Base-by-base conservation (phyloP, 2,888 invertebrate genomes). In the Seira ritae region DNA sequence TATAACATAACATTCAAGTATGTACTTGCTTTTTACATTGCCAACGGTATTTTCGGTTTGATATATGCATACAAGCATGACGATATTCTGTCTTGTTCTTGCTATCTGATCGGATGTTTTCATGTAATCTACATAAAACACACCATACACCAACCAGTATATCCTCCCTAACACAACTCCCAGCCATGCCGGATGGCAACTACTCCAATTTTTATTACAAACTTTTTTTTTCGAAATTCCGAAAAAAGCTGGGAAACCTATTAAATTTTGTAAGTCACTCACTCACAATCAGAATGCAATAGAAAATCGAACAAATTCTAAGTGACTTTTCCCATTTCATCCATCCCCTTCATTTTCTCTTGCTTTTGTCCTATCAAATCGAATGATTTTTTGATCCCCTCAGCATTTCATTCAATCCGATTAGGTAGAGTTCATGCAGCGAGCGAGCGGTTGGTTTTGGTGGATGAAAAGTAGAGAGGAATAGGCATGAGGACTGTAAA, bases 71-170 rank as follows among this genome's bases (percentile, higher is more conserved):
- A 8, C 71, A 46, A 50, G n/a, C 12, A 73, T 60, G 72, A 74
- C 46, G 74, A 66, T 60, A n/a, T 42, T 46, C 37, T 37, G 46
- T 66, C 74, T 42, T 42, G 50, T 69, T 76, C 42, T 31, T 69
- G 50, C 68, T 77, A 77, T 77, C 69, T 60, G 77, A 77, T 77
- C 69, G 55, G 69, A 55, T 46, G 67, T 69, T 77, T 77, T 75
- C 75, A 50, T 75, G 68, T 66, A 66, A 67, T 19, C 42, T 55
- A 15, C 55, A 55, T 22, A 22, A 72, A 8, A 72, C 71, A 72
- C 3, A 17, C 62, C 62, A 62, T 20, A 20, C 20, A 50, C 50
- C 15, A 50, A 15, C 17, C 50, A 50, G 2, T 50, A 15, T 15
- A 50, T 50, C 2, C 20, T 62, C 20, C 19, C 62, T 15, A 20